Evolutionary conservation across 2,113 vertebrate species (phyloP).

Genomic region (Ptilorrhoa leucosticta): DNA sequence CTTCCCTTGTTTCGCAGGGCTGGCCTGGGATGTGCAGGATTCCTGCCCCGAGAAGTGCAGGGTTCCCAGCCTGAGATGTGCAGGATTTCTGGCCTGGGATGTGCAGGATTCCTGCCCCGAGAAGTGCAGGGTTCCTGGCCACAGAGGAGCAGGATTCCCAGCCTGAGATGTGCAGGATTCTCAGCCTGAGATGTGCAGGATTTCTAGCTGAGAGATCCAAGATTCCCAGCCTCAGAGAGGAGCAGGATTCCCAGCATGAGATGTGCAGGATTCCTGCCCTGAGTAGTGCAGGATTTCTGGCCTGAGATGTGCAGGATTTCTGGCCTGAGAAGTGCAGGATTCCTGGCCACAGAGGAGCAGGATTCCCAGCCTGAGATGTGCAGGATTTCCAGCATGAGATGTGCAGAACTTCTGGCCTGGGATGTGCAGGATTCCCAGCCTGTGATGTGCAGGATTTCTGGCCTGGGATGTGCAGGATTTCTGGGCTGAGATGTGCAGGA

Average conservation of each 20-base stretch:
- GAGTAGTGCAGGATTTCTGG: background rate
- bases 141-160: background rate
- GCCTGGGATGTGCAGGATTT: background rate
- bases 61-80: accelerated
- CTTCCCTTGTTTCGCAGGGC: background rate
- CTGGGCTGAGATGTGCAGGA: no score
- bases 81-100: no score
- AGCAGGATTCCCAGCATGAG: background rate
- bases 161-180: no score
- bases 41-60: background rate
- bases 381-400: background rate
- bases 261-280: accelerated
- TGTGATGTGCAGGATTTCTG: background rate
- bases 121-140: background rate
- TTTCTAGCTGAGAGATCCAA: background rate
- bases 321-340: background rate
- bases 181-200: background rate
- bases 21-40: background rate
- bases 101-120: background rate
- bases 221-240: background rate
- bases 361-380: background rate
- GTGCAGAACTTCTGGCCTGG: background rate
- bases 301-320: background rate
- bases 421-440: background rate
- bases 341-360: background rate